Percentiles rank a stretch among this genome's conserved stretches.
phyloP scores from a whole-genome alignment of 2,113 vertebrate species.

The Oryzias melastigma region DNA sequence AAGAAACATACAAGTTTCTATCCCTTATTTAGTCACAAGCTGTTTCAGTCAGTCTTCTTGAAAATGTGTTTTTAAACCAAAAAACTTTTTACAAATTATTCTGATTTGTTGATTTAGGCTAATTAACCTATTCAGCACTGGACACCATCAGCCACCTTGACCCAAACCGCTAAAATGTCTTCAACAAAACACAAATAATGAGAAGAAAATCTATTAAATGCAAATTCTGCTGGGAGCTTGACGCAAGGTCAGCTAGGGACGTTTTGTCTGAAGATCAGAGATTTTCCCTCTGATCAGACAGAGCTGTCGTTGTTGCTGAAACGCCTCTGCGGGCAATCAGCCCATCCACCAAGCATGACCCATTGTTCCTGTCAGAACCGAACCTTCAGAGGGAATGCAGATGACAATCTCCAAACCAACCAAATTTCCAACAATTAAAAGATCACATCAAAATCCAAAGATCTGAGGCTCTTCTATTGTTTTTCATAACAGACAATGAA shows the following conservation, averaged over 20 bases:
- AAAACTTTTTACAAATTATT: no score
- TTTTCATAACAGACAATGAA: no score
- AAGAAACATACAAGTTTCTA: no score
- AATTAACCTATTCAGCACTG: no score
- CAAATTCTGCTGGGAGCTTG: conserved; percentile 7
- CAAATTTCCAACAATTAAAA: neutral
- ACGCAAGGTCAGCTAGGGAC: conserved; percentile 11
- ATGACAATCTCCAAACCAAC: conserved; percentile 30
- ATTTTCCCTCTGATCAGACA: conserved; percentile 51
- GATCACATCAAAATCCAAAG: no score
- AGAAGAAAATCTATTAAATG: neutral
- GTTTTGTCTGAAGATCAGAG: conserved; percentile 39
- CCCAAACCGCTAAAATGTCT: no score
- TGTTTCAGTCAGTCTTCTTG: no score
- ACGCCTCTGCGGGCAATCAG: conserved; percentile 58
- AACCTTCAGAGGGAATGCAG: conserved; percentile 34
- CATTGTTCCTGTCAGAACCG: conserved; percentile 61
- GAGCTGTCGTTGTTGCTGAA: conserved; percentile 64
- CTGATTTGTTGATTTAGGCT: no score
- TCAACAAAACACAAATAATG: neutral
- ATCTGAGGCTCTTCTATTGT: no score
- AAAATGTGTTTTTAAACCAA: no score
- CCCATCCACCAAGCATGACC: conserved; percentile 67
- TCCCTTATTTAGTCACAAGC: no score
- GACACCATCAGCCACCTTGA: no score